Evolutionary conservation across 1,140 invertebrate species (phyloP).

Genomic region (Dendrolimus punctatus): DNA sequence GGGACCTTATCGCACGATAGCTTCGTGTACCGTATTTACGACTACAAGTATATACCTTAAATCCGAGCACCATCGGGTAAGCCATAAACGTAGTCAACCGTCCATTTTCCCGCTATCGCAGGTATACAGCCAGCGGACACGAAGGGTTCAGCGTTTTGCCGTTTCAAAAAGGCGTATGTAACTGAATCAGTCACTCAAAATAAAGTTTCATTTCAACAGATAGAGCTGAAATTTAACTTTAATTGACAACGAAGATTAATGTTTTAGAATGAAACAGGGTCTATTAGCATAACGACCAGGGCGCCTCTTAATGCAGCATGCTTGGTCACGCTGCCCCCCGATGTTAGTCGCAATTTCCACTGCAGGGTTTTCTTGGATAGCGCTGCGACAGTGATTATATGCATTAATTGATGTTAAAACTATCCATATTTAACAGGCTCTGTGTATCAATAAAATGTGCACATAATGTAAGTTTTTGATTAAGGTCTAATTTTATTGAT

Average conservation of each 20-base stretch:
- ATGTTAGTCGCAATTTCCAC: constrained; percentile 62
- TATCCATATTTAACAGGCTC: too few species aligned
- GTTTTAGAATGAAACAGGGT: constrained; percentile 9
- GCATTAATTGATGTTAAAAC: not conserved
- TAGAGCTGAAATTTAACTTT: constrained; percentile 18
- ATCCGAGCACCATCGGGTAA: constrained; percentile 46
- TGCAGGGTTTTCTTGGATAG: constrained; percentile 45
- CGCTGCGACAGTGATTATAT: constrained; percentile 22
- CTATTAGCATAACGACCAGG: constrained; percentile 65
- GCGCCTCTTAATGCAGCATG: constrained; percentile 65
- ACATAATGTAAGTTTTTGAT: too few species aligned
- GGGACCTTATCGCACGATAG: constrained; percentile 33
- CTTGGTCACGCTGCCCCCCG: constrained; percentile 64
- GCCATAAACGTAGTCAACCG: constrained; percentile 68
- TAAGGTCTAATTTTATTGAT: too few species aligned
- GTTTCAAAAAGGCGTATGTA: not conserved
- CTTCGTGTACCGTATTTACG: constrained; percentile 43
- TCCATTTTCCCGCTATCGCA: constrained; percentile 64
- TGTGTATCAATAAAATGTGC: too few species aligned
- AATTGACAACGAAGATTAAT: not conserved
- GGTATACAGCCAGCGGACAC: constrained; percentile 52
- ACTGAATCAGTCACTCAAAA: not conserved
- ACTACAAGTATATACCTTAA: constrained; percentile 44
- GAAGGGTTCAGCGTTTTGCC: constrained; percentile 27
- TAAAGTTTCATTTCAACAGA: not conserved